Base-by-base conservation (phyloP, 2,113 vertebrate genomes). In the Pitta sordida region DNA sequence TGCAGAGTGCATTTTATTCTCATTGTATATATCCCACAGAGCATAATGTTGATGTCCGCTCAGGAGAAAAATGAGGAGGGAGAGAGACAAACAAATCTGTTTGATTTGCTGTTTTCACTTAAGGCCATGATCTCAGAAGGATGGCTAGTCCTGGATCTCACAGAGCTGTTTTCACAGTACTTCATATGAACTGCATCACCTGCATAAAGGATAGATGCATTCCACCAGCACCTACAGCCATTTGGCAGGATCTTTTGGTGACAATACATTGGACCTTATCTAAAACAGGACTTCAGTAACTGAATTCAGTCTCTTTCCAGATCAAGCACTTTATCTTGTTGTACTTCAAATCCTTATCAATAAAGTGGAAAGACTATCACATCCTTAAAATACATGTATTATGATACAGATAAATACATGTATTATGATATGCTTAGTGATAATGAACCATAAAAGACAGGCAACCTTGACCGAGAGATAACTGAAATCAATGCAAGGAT, bases 401-500 rank as follows among this genome's bases (percentile, higher is more conserved):
- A 79, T 81, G 71, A 83, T 80, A 80, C n/a, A n/a, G 48, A 82
- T 70, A 89, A 92, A 87, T 92, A 39, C 6, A 78, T 32, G 19
- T 49, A 63, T 68, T 70, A 79, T 81, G 71, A 83, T 80, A 80
- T 44, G 52, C 48, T 90, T 36, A 37, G 32, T 94, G 64, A 83
- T 87, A 95, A 95, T 17, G 63, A 89, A 94, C 70, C 59, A 83
- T 49, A 55, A n/a, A 85, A 92, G 49, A 67, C 49, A 85, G 89
- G 70, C 43, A 91, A 69, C n/a, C 27, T 23, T 86, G 59, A 93
- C 67, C 34, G 88, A 96, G 71, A 91, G 63, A 51, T 75, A 89
- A 71, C 63, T 46, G 83, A 93, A 93, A 90, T 83, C 92, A 93
- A 73, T 86, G 44, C 27, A 90, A 91, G 58, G 63, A 90, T 91